phyloP scores from a whole-genome alignment of 2,113 vertebrate genomes.

The Monopterus albus region DNA sequence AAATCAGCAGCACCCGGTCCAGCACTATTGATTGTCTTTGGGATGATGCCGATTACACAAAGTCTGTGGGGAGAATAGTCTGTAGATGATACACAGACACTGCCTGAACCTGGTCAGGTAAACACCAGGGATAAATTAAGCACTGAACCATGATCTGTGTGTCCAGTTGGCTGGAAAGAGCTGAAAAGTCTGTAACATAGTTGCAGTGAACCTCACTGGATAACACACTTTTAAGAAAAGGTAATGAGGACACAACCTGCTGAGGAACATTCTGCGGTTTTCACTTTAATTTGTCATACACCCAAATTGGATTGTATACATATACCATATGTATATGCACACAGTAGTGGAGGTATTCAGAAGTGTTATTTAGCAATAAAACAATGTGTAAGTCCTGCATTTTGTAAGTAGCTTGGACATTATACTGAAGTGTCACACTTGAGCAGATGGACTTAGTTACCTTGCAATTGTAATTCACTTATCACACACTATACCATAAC shows the following conservation, averaged over 20 bases:
- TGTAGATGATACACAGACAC: constrained; percentile 43
- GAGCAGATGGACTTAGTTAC: too few species aligned
- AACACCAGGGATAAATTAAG: constrained; percentile 48
- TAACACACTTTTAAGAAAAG: neutral
- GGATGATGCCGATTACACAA: constrained; percentile 55
- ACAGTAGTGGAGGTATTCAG: neutral
- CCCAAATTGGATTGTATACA: too few species aligned
- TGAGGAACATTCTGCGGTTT: constrained; percentile 2
- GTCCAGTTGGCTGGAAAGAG: too few species aligned
- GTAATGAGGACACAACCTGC: neutral
- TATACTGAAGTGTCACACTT: too few species aligned
- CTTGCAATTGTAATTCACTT: too few species aligned
- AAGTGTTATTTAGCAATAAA: too few species aligned
- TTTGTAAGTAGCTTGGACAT: too few species aligned
- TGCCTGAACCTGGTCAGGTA: constrained; percentile 29
- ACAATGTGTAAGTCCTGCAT: too few species aligned
- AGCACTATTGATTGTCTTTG: constrained; percentile 68
- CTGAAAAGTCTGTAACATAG: constrained; percentile 20
- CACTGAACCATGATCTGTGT: constrained; percentile 28
- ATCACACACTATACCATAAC: too few species aligned
- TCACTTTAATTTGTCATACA: neutral
- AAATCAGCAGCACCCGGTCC: constrained; percentile 51
- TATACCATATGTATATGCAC: neutral
- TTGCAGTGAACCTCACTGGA: constrained; percentile 14
- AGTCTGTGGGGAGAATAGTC: neutral